Evolutionary conservation across 2,113 vertebrate species (phyloP).

Genomic region (Dromas ardeola): DNA sequence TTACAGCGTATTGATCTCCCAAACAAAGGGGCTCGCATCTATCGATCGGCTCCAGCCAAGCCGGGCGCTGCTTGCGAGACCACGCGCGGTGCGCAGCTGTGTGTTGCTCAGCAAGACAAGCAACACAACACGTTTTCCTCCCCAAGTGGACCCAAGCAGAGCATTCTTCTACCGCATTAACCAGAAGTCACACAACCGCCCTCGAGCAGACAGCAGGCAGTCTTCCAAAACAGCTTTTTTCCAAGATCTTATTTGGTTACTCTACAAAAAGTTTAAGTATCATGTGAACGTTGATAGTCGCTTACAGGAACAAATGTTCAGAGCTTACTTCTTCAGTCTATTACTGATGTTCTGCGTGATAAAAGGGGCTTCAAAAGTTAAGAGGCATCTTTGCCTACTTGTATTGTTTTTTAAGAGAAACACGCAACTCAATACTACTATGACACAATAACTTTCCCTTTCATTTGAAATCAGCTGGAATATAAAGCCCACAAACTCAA

Average conservation of each 20-base stretch:
- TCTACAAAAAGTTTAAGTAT: neutral
- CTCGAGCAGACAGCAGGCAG: neutral
- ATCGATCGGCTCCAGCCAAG: conserved; percentile 76
- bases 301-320: neutral
- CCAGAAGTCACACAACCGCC: neutral
- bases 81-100: neutral
- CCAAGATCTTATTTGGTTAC: neutral
- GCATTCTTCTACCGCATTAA: neutral
- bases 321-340: neutral
- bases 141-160: neutral
- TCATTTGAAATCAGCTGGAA: neutral
- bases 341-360: neutral
- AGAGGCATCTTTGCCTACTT: neutral
- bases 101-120: conserved; percentile 35
- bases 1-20: conserved; percentile 84
- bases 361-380: neutral
- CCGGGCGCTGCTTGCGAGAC: conserved; percentile 13
- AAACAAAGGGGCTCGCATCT: conserved; percentile 82
- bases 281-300: neutral
- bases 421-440: neutral
- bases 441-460: neutral
- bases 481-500: neutral
- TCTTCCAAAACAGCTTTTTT: neutral
- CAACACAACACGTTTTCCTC: neutral
- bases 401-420: neutral